Conservation (phyloP, 2,113 vertebrate species). For the Colossoma macropomum region DNA sequence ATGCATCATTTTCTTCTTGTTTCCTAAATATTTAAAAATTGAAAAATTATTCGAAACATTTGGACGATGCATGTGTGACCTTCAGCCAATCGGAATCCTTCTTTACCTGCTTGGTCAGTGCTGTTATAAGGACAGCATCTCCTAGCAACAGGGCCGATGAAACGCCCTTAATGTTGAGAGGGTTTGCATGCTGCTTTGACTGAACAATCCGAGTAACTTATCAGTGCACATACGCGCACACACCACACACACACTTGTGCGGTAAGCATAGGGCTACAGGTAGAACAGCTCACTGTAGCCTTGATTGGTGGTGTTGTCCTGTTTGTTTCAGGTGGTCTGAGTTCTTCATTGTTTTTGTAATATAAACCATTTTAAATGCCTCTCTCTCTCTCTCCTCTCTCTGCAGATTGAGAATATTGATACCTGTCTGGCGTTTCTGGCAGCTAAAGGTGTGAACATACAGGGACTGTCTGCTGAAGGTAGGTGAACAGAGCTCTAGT, state of each 20-base stretch:
- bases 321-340: not conserved
- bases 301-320: not conserved
- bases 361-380: too few relatives aligned
- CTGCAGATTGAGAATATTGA: constrained; percentile 97
- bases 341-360: not conserved
- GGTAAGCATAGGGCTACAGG: not conserved
- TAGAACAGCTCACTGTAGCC: not conserved
- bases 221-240: constrained; percentile 1
- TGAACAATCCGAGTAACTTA: constrained; percentile 16
- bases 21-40: too few relatives aligned
- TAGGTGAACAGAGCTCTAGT: constrained; percentile 68
- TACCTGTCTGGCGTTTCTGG: constrained; percentile 96
- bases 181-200: constrained; percentile 59
- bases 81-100: constrained; percentile 59
- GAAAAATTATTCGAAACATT: too few relatives aligned
- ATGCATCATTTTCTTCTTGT: too few relatives aligned
- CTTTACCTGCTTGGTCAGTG: constrained; percentile 51
- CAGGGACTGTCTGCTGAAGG: constrained; percentile 98
- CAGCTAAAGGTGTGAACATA: constrained; percentile 98
- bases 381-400: constrained; percentile 10
- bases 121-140: constrained; percentile 58
- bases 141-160: constrained; percentile 61
- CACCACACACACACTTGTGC: not conserved
- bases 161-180: constrained; percentile 32
- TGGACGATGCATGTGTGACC: not conserved